A percentile compares a stretch with the other conserved stretches of the same genome.
Evolutionary conservation across 92 coral and sea anemone species (phyloP).

Genomic region (Desmophyllum pertusum): DNA sequence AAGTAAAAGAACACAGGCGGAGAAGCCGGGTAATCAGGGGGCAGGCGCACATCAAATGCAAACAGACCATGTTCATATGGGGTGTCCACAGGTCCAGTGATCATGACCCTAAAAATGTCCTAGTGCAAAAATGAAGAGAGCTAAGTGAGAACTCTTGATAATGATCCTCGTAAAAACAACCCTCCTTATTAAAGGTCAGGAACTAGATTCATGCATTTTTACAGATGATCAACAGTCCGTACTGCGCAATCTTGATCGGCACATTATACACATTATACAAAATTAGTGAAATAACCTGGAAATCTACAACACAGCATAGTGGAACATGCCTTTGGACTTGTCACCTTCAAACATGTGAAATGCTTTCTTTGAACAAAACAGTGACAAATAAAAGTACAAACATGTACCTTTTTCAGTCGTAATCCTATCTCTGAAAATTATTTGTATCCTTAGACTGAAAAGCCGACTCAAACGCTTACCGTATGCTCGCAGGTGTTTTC

Average conservation of each 20-base stretch:
- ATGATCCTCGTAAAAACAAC: background rate
- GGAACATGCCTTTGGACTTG: too few species aligned
- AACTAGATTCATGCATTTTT: background rate
- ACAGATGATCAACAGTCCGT: background rate
- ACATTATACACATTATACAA: too few species aligned
- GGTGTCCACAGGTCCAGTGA: conserved; percentile 90
- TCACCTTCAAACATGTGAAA: too few species aligned
- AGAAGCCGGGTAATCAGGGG: conserved; percentile 87
- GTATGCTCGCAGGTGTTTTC: too few species aligned
- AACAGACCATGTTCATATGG: conserved; percentile 98
- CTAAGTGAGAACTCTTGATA: background rate
- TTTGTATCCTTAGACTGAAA: too few species aligned
- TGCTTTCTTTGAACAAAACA: too few species aligned
- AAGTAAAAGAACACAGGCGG: conserved; percentile 90
- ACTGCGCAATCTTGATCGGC: background rate
- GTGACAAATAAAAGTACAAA: too few species aligned
- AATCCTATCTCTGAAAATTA: too few species aligned
- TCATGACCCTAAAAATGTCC: conserved; percentile 88
- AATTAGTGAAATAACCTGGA: too few species aligned
- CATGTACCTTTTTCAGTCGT: too few species aligned
- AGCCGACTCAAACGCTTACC: background rate
- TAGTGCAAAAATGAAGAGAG: conserved; percentile 12
- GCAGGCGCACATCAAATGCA: conserved; percentile 82
- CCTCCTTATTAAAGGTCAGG: background rate
- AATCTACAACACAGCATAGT: too few species aligned